Conservation (phyloP, 2,113 vertebrate genomes). For the Microcebus jonahi region DNA sequence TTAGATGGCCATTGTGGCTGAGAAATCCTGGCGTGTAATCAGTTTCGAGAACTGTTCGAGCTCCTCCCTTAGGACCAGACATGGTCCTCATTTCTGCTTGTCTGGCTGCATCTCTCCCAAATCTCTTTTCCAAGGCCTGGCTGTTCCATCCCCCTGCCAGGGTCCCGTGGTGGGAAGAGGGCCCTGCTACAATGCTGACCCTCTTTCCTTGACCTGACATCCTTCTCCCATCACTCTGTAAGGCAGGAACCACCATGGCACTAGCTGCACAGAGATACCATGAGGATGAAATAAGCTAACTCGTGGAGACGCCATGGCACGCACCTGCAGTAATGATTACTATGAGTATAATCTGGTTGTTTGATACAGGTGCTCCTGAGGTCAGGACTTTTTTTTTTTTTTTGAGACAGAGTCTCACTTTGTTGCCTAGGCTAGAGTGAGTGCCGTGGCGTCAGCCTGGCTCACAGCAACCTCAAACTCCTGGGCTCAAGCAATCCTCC, state of each 20-base stretch:
- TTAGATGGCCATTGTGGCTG: neutral
- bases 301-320: fast-evolving
- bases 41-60: neutral
- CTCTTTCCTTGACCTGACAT: neutral
- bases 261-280: neutral
- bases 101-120: neutral
- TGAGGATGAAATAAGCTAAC: neutral
- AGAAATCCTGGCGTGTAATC: neutral
- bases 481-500: too few relatives aligned
- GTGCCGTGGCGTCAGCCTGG: too few relatives aligned
- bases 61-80: neutral
- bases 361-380: neutral
- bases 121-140: neutral
- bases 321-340: neutral
- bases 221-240: neutral
- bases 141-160: neutral
- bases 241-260: fast-evolving
- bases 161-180: neutral
- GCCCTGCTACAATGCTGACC: neutral
- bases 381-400: neutral
- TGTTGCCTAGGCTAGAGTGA: too few relatives aligned
- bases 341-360: too few relatives aligned
- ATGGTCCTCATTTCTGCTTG: neutral
- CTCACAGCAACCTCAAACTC: too few relatives aligned
- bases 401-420: too few relatives aligned